A percentile compares a stretch with the other conserved stretches of the same genome.
Evolutionary conservation across 2,797 vertebrate species (phyloP).

Genomic region (Steatocranus sp.): DNA sequence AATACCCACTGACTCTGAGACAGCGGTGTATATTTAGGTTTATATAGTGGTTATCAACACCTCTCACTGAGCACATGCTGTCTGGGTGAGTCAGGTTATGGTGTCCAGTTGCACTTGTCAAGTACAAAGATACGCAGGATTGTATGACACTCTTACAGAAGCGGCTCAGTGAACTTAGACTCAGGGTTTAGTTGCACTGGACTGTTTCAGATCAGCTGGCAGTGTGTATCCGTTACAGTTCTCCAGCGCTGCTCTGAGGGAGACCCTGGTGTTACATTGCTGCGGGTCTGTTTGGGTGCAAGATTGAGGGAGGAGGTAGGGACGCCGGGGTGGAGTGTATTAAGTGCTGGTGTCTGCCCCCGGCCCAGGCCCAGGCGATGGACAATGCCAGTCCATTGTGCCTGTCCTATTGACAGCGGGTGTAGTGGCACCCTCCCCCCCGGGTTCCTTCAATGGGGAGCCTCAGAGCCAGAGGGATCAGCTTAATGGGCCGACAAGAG

Average conservation of each 20-base stretch:
- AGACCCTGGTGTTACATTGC: conserved; percentile 61
- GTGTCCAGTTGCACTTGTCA: conserved; percentile 52
- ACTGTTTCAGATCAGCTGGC: conserved; percentile 42
- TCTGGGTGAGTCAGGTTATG: conserved; percentile 41
- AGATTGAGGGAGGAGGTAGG: not conserved
- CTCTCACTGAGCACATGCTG: conserved; percentile 40
- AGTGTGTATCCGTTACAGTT: conserved; percentile 49
- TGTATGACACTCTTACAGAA: conserved; percentile 30
- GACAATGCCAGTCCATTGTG: conserved; percentile 70
- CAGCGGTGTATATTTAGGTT: conserved; percentile 55
- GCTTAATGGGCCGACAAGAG: conserved; percentile 75
- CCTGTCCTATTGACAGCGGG: conserved; percentile 58
- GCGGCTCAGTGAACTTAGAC: conserved; percentile 27
- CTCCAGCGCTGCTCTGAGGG: conserved; percentile 24
- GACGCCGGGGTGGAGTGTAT: conserved; percentile 49
- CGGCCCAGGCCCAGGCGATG: conserved; percentile 54
- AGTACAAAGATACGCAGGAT: conserved; percentile 46
- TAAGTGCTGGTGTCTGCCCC: conserved; percentile 62
- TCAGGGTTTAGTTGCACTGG: conserved; percentile 51
- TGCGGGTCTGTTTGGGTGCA: conserved; percentile 59
- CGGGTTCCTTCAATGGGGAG: conserved; percentile 64
- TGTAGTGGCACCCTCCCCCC: conserved; percentile 71
- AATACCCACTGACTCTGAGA: conserved; percentile 29
- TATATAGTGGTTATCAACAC: conserved; percentile 59
- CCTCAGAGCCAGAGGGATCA: conserved; percentile 71